Conservation (phyloP, 1,140 invertebrate species). For the Mylabris phalerata region DNA sequence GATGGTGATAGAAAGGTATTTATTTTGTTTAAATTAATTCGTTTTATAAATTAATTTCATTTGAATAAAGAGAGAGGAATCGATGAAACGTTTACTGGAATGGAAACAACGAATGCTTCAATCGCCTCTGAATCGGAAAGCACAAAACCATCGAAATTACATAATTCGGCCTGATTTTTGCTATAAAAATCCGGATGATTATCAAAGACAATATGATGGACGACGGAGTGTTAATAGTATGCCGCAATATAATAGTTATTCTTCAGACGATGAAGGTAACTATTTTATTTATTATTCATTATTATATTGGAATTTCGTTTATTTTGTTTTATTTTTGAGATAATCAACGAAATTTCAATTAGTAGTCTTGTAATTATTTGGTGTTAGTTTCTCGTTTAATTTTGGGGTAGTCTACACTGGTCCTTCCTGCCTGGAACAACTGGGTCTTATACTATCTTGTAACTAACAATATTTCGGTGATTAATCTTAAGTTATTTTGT, state of each 20-base stretch:
- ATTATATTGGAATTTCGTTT: background rate
- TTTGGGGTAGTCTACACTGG: constrained; percentile 36
- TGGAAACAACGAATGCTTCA: constrained; percentile 92
- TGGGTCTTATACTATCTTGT: constrained; percentile 34
- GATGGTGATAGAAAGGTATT: constrained; percentile 65
- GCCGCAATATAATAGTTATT: constrained; percentile 69
- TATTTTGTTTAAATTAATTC: background rate
- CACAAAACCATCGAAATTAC: constrained; percentile 43
- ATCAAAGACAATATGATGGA: constrained; percentile 5
- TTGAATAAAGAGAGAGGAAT: constrained; percentile 61
- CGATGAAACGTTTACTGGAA: constrained; percentile 82
- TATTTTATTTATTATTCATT: constrained; percentile 1
- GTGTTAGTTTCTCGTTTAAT: constrained; percentile 15
- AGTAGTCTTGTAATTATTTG: background rate
- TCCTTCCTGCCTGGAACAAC: constrained; percentile 41
- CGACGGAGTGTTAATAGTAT: constrained; percentile 21
- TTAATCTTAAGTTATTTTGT: constrained; percentile 16
- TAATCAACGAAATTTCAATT: background rate
- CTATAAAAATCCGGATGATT: constrained; percentile 44
- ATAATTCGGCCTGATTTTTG: constrained; percentile 31
- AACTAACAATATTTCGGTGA: constrained; percentile 35
- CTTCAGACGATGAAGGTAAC: constrained; percentile 80
- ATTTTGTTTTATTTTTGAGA: background rate
- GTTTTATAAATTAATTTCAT: too few relatives aligned
- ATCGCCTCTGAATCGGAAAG: constrained; percentile 74